A percentile compares a stretch with the other conserved stretches of the same genome.
Evolutionary conservation across 23 tunicate species (phyloP).

Genomic region (Trididemnum clinides): DNA sequence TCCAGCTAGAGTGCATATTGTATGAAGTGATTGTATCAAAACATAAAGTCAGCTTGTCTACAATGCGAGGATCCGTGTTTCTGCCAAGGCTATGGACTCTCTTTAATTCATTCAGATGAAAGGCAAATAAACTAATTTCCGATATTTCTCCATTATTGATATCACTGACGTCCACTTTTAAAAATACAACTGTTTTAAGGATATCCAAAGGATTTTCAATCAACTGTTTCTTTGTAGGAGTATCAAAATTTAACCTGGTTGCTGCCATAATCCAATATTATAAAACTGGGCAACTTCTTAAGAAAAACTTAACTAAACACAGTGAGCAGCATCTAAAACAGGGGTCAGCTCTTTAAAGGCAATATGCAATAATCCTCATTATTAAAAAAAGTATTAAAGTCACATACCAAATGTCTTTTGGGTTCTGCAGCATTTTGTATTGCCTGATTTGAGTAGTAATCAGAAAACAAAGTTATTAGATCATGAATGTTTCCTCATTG

Average conservation of each 20-base stretch:
- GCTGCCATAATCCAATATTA: too few relatives aligned
- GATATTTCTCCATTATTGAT: constrained; percentile 13
- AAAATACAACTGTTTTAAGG: constrained; percentile 30
- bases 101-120: constrained; percentile 20
- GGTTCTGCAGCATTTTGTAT: too few relatives aligned
- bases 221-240: constrained; percentile 56
- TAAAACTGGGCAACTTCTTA: too few relatives aligned
- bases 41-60: constrained; percentile 43
- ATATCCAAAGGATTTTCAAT: constrained; percentile 12
- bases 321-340: too few relatives aligned
- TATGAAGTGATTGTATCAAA: not conserved
- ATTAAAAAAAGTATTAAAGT: too few relatives aligned
- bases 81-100: not conserved
- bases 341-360: too few relatives aligned
- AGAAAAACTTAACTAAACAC: too few relatives aligned
- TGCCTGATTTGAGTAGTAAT: too few relatives aligned
- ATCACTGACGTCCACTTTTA: constrained; percentile 1
- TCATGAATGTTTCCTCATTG: too few relatives aligned
- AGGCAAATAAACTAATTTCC: constrained; percentile 44
- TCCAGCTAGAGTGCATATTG: not conserved
- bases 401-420: too few relatives aligned
- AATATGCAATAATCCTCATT: too few relatives aligned
- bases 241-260: constrained; percentile 4
- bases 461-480: too few relatives aligned
- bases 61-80: constrained; percentile 5